These are phyloP conservation scores for Branchinecta lindahli DNA, from an alignment of 1,140 invertebrate species.

Conservation along the genomic window DNA sequence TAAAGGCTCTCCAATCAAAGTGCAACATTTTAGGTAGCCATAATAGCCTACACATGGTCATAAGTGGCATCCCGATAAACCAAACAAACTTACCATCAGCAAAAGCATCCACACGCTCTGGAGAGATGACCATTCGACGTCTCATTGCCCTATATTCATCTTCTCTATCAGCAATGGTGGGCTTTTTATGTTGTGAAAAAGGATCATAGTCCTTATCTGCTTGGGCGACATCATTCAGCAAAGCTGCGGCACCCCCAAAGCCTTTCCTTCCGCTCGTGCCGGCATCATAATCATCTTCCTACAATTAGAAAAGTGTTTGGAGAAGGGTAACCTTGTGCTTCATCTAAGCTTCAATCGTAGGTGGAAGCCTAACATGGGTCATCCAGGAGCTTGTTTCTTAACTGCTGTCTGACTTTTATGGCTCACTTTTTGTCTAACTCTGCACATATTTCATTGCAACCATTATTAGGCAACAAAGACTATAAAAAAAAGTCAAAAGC, in stretches of 20 bases:
- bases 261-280: constrained; percentile 44
- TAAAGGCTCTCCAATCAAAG: too few relatives aligned
- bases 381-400: too few relatives aligned
- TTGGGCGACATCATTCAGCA: constrained; percentile 76
- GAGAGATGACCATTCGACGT: constrained; percentile 80
- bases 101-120: constrained; percentile 90
- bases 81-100: constrained; percentile 61
- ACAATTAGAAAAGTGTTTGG: constrained; percentile 27
- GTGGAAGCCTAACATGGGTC: too few relatives aligned
- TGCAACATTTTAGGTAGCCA: too few relatives aligned
- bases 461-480: too few relatives aligned
- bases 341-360: too few relatives aligned
- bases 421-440: too few relatives aligned
- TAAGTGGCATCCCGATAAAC: too few relatives aligned
- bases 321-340: background rate
- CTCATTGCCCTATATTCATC: constrained; percentile 87
- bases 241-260: constrained; percentile 68
- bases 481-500: too few relatives aligned
- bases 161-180: constrained; percentile 84
- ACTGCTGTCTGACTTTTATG: too few relatives aligned
- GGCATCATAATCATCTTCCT: constrained; percentile 70
- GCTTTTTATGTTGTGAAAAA: constrained; percentile 75
- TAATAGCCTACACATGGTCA: too few relatives aligned
- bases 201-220: constrained; percentile 90
- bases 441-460: too few relatives aligned